phyloP scores from a whole-genome alignment of 1,140 invertebrate genomes.

The Drosophila novamexicana region DNA sequence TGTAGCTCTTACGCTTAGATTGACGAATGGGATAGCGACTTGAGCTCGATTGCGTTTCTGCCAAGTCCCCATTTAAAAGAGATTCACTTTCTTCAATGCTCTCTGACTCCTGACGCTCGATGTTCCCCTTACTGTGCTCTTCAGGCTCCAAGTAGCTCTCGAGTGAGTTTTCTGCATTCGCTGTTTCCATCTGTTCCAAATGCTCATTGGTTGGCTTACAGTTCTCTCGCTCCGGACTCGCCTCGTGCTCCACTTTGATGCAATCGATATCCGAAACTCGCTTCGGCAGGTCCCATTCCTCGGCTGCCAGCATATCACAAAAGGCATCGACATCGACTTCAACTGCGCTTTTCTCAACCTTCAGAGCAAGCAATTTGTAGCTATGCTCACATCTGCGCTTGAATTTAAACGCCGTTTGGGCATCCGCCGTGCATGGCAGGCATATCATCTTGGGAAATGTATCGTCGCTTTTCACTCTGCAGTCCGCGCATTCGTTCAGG shows the following conservation, averaged over 20 bases:
- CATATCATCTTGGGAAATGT: slow-evolving; percentile 21
- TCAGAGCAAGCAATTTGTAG: slow-evolving; percentile 23
- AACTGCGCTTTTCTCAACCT: slow-evolving; percentile 2
- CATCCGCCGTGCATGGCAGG: slow-evolving; percentile 6
- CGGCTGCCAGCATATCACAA: slow-evolving; percentile 17
- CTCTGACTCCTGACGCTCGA: background rate
- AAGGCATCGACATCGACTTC: slow-evolving; percentile 19
- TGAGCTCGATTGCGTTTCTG: background rate
- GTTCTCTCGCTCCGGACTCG: background rate
- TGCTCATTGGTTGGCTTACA: background rate
- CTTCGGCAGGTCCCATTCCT: slow-evolving; percentile 22
- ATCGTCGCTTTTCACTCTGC: slow-evolving; percentile 13
- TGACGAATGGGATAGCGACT: background rate
- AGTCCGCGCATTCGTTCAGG: slow-evolving; percentile 22
- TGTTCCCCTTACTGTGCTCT: background rate
- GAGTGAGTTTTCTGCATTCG: too few species aligned
- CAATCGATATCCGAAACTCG: background rate
- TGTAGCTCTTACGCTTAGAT: background rate
- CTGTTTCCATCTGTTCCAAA: too few species aligned
- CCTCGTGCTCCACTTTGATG: slow-evolving; percentile 9
- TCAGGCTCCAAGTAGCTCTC: background rate
- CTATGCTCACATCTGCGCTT: slow-evolving; percentile 34
- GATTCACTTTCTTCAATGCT: background rate
- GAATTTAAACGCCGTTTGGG: slow-evolving; percentile 11
- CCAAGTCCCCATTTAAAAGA: background rate